These are phyloP conservation scores for Tachysurus fulvidraco DNA, from an alignment of 2,113 vertebrate species.

Conservation along the genomic window DNA sequence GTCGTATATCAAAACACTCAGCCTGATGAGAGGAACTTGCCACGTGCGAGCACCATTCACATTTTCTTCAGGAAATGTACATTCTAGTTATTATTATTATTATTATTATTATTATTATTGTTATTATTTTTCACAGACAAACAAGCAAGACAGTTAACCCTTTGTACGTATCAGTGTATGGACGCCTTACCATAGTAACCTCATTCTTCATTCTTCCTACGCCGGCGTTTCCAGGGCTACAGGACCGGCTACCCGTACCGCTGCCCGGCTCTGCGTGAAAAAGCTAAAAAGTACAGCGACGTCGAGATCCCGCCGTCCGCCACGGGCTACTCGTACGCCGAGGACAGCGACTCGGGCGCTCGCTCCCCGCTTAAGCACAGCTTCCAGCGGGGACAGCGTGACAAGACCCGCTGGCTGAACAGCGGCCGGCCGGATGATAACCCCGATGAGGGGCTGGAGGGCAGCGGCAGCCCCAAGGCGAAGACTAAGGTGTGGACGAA, in stretches of 20 bases:
- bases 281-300: conserved; percentile 94
- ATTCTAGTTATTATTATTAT: no score
- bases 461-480: conserved; percentile 93
- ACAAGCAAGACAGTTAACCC: background rate
- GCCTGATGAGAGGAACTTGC: no score
- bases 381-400: conserved; percentile 98
- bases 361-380: conserved; percentile 98
- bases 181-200: background rate
- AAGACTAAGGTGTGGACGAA: conserved; percentile 99
- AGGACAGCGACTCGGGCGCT: conserved; percentile 92
- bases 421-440: conserved; percentile 88
- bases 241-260: conserved; percentile 96
- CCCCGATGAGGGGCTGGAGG: conserved; percentile 89
- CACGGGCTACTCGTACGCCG: conserved; percentile 87
- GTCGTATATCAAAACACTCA: no score
- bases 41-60: no score
- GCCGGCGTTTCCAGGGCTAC: conserved; percentile 81
- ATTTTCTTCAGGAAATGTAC: no score
- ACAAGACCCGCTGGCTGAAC: conserved; percentile 97
- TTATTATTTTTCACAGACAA: no score
- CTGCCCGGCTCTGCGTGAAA: conserved; percentile 94
- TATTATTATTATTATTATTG: no score
- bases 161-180: background rate
- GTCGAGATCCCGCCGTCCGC: conserved; percentile 86
- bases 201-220: background rate